Evolutionary conservation across 1,140 invertebrate species (phyloP), one percentile per base, ranked within the genome.

Genomic region (Anoplolepis gracilipes): DNA sequence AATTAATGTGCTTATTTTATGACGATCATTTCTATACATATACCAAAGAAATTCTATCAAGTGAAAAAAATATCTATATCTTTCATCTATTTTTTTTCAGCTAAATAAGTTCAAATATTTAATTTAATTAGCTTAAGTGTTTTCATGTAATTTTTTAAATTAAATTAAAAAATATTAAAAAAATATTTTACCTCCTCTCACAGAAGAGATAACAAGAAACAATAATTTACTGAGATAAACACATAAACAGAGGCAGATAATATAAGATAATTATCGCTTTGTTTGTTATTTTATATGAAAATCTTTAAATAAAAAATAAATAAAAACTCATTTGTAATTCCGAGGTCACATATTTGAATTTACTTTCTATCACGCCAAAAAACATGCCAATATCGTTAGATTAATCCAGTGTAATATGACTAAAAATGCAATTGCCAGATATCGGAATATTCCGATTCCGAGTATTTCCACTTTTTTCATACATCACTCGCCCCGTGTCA

Each of bases 1-100:
- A 87, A 88, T 91, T 73, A 73, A 87, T 91, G 72, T 25, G 10
- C 13, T 39, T 28, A 30, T 53, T 42, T 81, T 70, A 59, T 22
- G 19, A 46, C 16, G 28, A 53, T 30, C 6, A 67, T 5, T 42
- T 33, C 6, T 49, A 49, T n/a, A n/a, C n/a, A n/a, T n/a, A n/a
- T 49, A 46, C 3, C 42, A 49, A 49, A 49, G 4, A 49, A 19
- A 49, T 4, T 46, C 2, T 42, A 39, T 22, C 33, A 36, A 10
- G 4, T 49, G 10, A 49, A 46, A 33, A 36, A n/a, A 22, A 36
- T 2, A 28, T 13, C 3, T 19, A 10, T 22, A n/a, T 19, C 11
- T 22, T 33, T 13, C 2, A 42, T 25, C 0, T 30, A 16, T 39
- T 75, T 75, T 75, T 75, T 13, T 62, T 46, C 39, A 28, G 28